Conservation (phyloP, 2,888 invertebrate genomes). For the Hipparchia semele region DNA sequence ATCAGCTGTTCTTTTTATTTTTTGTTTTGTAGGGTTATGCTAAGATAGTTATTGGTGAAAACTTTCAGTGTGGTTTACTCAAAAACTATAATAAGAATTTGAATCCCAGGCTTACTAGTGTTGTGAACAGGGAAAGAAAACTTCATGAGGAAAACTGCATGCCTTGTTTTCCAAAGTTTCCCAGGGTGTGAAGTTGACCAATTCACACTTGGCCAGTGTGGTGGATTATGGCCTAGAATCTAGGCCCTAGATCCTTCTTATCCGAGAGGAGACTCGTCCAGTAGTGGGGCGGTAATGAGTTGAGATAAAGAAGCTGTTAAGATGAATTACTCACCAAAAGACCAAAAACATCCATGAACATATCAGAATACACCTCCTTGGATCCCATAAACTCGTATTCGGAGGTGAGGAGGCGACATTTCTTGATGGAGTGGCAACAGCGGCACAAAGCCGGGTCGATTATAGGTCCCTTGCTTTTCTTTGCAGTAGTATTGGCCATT, state of each 20-base stretch:
- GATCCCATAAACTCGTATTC: constrained; percentile 69
- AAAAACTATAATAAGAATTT: too few species aligned
- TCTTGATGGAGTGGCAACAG: constrained; percentile 72
- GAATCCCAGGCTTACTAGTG: too few species aligned
- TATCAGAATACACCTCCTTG: constrained; percentile 72
- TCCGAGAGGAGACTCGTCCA: neutral
- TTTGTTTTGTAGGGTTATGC: too few species aligned
- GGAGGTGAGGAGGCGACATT: constrained; percentile 65
- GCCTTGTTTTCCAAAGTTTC: too few species aligned
- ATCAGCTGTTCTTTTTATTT: too few species aligned
- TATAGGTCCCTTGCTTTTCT: constrained; percentile 60
- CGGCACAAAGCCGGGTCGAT: constrained; percentile 71
- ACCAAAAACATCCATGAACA: constrained; percentile 76
- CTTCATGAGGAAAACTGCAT: too few species aligned
- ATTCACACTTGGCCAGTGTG: too few species aligned
- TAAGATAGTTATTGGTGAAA: too few species aligned
- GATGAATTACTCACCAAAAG: constrained; percentile 60
- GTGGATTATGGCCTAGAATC: neutral
- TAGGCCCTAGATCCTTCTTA: neutral
- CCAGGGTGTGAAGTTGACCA: too few species aligned
- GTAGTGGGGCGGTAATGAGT: neutral
- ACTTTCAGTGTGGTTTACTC: too few species aligned
- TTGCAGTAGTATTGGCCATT: constrained; percentile 38
- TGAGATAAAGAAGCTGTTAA: neutral
- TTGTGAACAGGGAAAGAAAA: too few species aligned